Base-by-base conservation (phyloP, 2,797 vertebrate genomes). In the Coilia nasus region DNA sequence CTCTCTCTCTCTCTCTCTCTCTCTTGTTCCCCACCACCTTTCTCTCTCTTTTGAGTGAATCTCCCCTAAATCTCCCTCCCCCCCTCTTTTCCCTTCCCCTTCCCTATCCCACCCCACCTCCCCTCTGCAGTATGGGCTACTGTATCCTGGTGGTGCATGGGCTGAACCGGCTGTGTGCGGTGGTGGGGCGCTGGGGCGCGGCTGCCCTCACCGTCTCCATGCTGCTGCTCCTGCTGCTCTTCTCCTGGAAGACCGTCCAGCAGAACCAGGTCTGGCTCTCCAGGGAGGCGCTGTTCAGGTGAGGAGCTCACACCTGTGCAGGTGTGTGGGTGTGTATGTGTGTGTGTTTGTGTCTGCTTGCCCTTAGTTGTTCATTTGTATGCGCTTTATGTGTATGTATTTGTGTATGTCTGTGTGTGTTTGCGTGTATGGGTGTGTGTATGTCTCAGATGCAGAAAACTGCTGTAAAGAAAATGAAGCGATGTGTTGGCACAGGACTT, bases 181-280 rank as follows among this genome's bases (percentile, higher is more conserved):
- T 95, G 91, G 92, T 96, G 57, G 96, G 95, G 56, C 96, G 96
- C 0, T 97, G 96, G 91, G 97, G 96, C 21, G 89, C 94, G 78
- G 90, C 94, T 1, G 89, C 96, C 23, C 91, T 96, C 82, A 96
- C 95, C 0, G 87, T 96, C 44, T 96, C 95, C 80, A 95, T 95
- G 84, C 92, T 97, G 86, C 90, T 98, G 87, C 94, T 99, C 28
- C 91, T 98, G 14, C 92, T 99, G 84, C 95, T 99, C 6, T 98
- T 98, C 93, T 98, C 97, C 50, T 98, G 97, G 96, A 99, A 98
- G 90, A 98, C 97, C 0, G 92, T 99, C 90, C 96, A 96, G 84
- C 98, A 99, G 95, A 99, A 98, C 1, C 96, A 97, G 78, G 96
- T 97, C 87, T 99, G 98, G 98, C 94, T 97, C 23, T 99, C 98